Percentiles rank a stretch among this genome's conserved stretches.
Evolutionary conservation across 2,888 invertebrate species (phyloP).

Genomic region (Phyllotreta striolata): DNA sequence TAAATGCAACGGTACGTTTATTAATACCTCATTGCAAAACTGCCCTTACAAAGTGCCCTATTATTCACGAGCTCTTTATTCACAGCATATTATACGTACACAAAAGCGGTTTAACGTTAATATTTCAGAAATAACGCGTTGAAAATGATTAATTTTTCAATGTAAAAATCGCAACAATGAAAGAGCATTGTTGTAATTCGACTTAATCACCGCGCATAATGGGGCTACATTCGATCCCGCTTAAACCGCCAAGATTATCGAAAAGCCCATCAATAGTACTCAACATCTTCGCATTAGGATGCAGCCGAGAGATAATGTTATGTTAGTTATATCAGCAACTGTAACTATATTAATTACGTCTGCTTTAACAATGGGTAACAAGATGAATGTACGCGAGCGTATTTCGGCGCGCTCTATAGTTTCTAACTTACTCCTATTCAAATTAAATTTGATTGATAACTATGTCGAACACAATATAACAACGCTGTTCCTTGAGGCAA

Average conservation of each 20-base stretch:
- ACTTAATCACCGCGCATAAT: too few species aligned
- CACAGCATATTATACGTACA: too few species aligned
- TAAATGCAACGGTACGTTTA: too few species aligned
- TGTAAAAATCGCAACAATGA: too few species aligned
- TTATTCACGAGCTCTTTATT: too few species aligned
- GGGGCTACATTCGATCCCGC: not conserved
- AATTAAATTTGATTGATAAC: conserved; percentile 33
- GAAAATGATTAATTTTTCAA: too few species aligned
- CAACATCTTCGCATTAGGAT: conserved; percentile 12
- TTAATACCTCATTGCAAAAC: too few species aligned
- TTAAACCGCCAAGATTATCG: conserved; percentile 9
- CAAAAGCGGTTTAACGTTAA: too few species aligned
- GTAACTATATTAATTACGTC: conserved; percentile 27
- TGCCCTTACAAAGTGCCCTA: too few species aligned
- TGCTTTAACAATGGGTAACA: conserved; percentile 24
- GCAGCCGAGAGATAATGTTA: conserved; percentile 20
- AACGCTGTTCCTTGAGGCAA: conserved; percentile 20
- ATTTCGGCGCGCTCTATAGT: conserved; percentile 12
- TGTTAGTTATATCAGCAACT: conserved; percentile 23
- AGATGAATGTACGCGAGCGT: conserved; percentile 12
- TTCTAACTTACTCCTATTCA: conserved; percentile 30
- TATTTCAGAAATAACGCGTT: too few species aligned
- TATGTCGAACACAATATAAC: conserved; percentile 26
- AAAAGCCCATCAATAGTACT: conserved; percentile 20
- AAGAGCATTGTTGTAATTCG: too few species aligned